Evolutionary conservation across 92 coral and sea anemone genomes (phyloP), one percentile per base, ranked within the genome.

Genomic region (Diadumene lineata): DNA sequence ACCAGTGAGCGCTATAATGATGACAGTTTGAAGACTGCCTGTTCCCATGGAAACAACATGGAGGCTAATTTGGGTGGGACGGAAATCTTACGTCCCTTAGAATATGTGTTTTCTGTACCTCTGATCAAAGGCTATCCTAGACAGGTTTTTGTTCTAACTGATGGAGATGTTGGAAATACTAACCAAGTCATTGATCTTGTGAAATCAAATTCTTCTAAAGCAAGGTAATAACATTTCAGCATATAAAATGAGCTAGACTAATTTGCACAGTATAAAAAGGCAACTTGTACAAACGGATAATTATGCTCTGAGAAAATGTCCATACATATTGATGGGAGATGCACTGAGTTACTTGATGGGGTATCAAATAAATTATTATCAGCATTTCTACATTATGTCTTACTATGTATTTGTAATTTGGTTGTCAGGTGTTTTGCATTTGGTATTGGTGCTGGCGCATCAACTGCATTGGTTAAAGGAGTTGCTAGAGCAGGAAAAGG

Each of bases 31-130:
- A 84, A 88, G 74, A 53, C 26, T 58, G 98, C 98, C 43, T 81
- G 88, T 75, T 55, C 34, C 0, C 81, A 81, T 58, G 93, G 97
- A 0, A 28, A 80, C 66, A 33, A 38, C 15, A 60, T 90, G 84
- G 31, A 80, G 46, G 96, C 96, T 2, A 81, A 94, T 65, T 86
- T 94, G 27, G 97, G 98, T 32, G 98, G 94, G 26, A 94, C 98
- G 64, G 88, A 85, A 66, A 82, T 94, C 61, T 79, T 94, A 56
- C 60, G 60, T 53, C 94, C 97, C 16, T 71, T 94, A 29, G 48
- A 84, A 53, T 64, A 87, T 69, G 89, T 94, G 72, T 94, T 87
- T 69, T 68, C 85, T 38, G 94, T 85, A 70, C 70, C 87, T 33
- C 84, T 72, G 15, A 82, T 88, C 66, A 81, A 88, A 86, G 98